Evolutionary conservation across 2,797 vertebrate genomes (phyloP), one percentile per base, ranked within the genome.

Genomic region (Anabas testudineus): DNA sequence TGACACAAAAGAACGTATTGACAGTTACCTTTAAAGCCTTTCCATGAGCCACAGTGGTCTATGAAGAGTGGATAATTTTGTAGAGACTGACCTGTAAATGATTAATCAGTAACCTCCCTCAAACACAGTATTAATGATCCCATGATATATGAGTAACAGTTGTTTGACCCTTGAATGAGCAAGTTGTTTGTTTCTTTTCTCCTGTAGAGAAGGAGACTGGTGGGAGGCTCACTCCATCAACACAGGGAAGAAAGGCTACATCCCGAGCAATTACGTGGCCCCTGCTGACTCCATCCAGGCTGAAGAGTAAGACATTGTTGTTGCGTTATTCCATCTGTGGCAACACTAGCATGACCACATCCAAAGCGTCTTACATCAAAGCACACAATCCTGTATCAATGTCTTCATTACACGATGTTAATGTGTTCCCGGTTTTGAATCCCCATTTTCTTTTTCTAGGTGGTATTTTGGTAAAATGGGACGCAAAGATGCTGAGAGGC

Each of bases 391-490:
- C 2, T 42, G 41, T 53, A 24, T 37, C 43, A 46, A 61, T 34
- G 24, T 49, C 51, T 53, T 65, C 19, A 30, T 42, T n/a, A 8
- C 28, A 8, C 42, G 28, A 42, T 14, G 21, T 48, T 19, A n/a
- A 69, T 22, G 18, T 8, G 1, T 47, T 24, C 12, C 24, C 47
- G 47, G 37, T 65, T 59, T n/a, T 43, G 10, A 43, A n/a, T 42
- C 41, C 41, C 16, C 16, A 8, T 43, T 9, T 9, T 22, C 48
- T 47, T 26, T 69, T 51, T 76, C 21, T 71, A 98, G 97, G 88
- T 99, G 97, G 97, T 99, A 98, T 93, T 98, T 99, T 94, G 96
- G 97, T 53, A 98, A 98, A 92, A 97, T 99, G 97, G 97, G 97
- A 30, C 95, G 97, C 51, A 98, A 99, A 91, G 97, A 99, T 82